Base-by-base conservation (phyloP, 2,888 invertebrate genomes). In the Phortica okadai region DNA sequence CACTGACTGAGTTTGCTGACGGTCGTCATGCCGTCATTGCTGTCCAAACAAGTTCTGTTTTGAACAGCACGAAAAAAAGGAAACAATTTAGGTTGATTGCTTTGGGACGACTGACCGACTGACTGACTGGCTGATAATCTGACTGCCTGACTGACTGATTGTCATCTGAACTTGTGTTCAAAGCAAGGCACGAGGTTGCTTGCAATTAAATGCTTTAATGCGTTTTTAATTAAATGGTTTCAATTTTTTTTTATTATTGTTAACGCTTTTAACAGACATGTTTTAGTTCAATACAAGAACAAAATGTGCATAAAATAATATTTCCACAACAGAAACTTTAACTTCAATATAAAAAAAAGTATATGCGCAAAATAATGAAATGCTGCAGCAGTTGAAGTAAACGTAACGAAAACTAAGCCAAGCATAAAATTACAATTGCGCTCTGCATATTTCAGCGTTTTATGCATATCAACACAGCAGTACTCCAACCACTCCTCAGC, bases 11-110 rank as follows among this genome's bases (percentile, higher is more conserved):
- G 4, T 25, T 25, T 62, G 62, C 6, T 25, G 62, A 62, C 21
- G 62, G 25, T 25, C 33, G 33, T 62, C 25, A 25, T 25, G 33
- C 25, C 21, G 62, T 21, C 54, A 62, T 56, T 10, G 56, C 56
- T 7, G 25, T 7, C 11, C 25, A 62, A 62, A 62, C 33, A 62
- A 62, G 25, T 2, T 5, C 11, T 62, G 25, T 62, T 25, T 54
- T 3, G 58, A n/a, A 14, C 21, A 33, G 56, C 56, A 56, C 1
- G n/a, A 16, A 16, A 56, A 16, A 16, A 56, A 66, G 8, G 81
- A 83, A 82, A 85, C 82, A 88, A 86, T 88, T 86, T 86, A 86
- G 86, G 89, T 89, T 89, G 86, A 86, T 86, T 86, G 86, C 86
- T 79, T 80, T 80, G 86, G 81, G 85, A 86, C 16, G 16, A 69